Conservation (phyloP, 1,140 invertebrate genomes). For the Paraescarpia echinospica region DNA sequence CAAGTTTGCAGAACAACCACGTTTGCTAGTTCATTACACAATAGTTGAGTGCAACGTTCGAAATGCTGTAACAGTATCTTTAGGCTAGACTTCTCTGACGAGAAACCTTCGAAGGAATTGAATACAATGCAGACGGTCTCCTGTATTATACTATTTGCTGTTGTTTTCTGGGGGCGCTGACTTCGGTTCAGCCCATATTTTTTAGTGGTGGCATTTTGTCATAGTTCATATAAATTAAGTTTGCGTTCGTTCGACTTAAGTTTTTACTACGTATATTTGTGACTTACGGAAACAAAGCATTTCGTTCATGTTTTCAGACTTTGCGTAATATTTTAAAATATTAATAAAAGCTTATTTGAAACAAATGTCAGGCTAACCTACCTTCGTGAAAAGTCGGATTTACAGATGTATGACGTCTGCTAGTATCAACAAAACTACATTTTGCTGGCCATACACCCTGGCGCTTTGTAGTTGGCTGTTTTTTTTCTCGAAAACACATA, state of each 20-base stretch:
- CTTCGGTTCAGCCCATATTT: not conserved
- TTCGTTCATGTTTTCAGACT: not conserved
- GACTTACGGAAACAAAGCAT: not conserved
- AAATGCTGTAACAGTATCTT: not conserved
- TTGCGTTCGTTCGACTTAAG: not conserved
- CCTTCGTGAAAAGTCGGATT: not conserved
- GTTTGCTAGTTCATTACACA: not conserved
- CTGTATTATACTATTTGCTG: not conserved
- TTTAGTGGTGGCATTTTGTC: not conserved
- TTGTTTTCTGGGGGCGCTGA: not conserved
- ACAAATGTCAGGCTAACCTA: not conserved
- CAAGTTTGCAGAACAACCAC: not conserved
- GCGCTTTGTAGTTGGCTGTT: not conserved
- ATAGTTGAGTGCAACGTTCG: not conserved
- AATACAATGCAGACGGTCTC: not conserved
- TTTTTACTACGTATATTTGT: too few species aligned
- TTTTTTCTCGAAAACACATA: not conserved
- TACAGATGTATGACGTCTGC: not conserved
- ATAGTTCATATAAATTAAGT: not conserved
- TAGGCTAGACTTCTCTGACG: not conserved
- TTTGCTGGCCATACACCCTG: not conserved
- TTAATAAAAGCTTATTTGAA: not conserved
- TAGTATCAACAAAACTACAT: not conserved
- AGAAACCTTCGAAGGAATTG: not conserved
- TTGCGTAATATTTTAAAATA: not conserved